Evolutionary conservation across 2,888 invertebrate genomes (phyloP).

Genomic region (Leucania comma): DNA sequence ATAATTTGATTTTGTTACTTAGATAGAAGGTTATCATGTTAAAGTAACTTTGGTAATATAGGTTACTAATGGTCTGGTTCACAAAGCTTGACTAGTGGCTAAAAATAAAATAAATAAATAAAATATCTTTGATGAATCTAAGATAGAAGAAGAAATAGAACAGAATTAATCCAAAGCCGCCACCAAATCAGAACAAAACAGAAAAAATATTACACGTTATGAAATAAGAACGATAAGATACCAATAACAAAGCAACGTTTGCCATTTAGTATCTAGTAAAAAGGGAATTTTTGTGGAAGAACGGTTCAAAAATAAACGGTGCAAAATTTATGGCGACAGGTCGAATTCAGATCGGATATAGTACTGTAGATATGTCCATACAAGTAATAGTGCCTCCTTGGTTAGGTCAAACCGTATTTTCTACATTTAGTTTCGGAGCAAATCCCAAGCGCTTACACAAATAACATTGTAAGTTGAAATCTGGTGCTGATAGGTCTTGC

Average conservation of each 20-base stretch:
- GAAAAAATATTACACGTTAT: background rate
- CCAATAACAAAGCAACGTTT: background rate
- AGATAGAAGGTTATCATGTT: background rate
- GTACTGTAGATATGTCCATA: conserved; percentile 23
- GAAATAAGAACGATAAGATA: background rate
- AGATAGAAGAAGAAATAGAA: background rate
- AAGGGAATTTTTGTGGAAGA: background rate
- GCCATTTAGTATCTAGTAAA: background rate
- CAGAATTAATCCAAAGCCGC: background rate
- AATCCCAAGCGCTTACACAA: conserved; percentile 2
- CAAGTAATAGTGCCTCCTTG: background rate
- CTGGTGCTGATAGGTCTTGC: conserved; percentile 2
- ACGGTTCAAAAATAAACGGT: conserved; percentile 19
- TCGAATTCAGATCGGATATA: conserved; percentile 32
- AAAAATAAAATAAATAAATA: too few relatives aligned
- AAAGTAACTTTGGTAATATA: background rate
- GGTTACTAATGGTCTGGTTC: background rate
- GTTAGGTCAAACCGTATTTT: background rate
- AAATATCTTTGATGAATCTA: too few relatives aligned
- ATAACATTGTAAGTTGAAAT: background rate
- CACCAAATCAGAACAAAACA: too few relatives aligned
- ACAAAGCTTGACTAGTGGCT: background rate
- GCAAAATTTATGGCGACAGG: conserved; percentile 41
- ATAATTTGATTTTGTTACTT: conserved; percentile 25
- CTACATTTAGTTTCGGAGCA: background rate